Percentiles rank a stretch among this genome's conserved stretches.
These are phyloP conservation scores for Synanthedon tipuliformis DNA, from an alignment of 2,888 invertebrate species.

Conservation along the genomic window DNA sequence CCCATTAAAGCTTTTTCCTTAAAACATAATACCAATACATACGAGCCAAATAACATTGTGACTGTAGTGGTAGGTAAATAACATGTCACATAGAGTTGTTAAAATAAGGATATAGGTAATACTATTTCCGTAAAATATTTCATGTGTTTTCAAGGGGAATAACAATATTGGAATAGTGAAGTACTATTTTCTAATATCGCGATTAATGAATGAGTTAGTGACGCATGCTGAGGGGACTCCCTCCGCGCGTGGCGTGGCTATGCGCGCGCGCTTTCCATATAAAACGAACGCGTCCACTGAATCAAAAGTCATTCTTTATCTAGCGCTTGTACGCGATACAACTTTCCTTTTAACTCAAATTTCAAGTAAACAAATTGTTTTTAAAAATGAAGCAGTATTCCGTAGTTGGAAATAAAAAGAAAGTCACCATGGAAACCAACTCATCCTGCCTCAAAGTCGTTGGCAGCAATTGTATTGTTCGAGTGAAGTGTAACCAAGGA, in stretches of 20 bases:
- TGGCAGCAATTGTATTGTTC: conserved; percentile 52
- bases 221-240: conserved; percentile 25
- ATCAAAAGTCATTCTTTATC: conserved; percentile 22
- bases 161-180: background rate
- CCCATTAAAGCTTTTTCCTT: too few species aligned
- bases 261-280: conserved; percentile 15
- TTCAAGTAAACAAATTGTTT: conserved; percentile 1
- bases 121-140: background rate
- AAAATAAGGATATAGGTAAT: background rate
- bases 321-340: conserved; percentile 4
- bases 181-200: background rate
- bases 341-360: background rate
- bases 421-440: conserved; percentile 58
- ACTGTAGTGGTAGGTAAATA: background rate
- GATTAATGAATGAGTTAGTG: conserved; percentile 13
- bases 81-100: background rate
- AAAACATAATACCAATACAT: too few species aligned
- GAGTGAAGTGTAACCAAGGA: conserved; percentile 45
- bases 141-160: background rate
- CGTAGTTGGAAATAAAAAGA: conserved; percentile 61
- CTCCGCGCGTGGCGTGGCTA: conserved; percentile 15
- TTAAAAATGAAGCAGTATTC: conserved; percentile 57
- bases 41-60: too few species aligned
- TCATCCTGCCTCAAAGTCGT: conserved; percentile 47
- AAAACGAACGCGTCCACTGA: conserved; percentile 14